A percentile compares a stretch with the other conserved stretches of the same genome.
Evolutionary conservation across 1,140 invertebrate genomes (phyloP).

Genomic region (Trichonephila clavata): DNA sequence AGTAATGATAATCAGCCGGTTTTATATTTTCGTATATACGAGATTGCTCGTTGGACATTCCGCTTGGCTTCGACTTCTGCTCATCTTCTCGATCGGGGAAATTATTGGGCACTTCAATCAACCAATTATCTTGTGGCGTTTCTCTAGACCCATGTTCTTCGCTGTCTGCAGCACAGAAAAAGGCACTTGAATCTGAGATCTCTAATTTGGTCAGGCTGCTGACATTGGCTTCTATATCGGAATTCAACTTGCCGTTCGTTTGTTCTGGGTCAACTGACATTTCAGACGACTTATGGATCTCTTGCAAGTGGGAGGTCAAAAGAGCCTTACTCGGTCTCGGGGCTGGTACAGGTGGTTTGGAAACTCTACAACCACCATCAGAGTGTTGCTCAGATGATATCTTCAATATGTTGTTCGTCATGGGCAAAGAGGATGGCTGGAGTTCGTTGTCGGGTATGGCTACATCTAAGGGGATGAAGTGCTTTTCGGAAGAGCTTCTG

Average conservation of each 20-base stretch:
- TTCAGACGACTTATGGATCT: not conserved
- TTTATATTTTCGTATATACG: conserved; percentile 69
- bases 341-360: conserved; percentile 61
- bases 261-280: not conserved
- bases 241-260: not conserved
- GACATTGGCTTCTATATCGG: not conserved
- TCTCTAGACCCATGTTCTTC: not conserved
- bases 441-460: conserved; percentile 46
- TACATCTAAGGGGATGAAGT: conserved; percentile 57
- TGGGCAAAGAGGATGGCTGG: not conserved
- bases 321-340: conserved; percentile 56
- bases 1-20: conserved; percentile 40
- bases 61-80: not conserved
- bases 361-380: not conserved
- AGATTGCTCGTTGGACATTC: not conserved
- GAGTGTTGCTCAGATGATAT: conserved; percentile 26
- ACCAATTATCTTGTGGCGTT: conserved; percentile 36
- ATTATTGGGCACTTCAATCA: conserved; percentile 51
- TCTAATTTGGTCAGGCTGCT: conserved; percentile 65
- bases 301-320: not conserved
- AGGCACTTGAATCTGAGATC: conserved; percentile 61
- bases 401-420: conserved; percentile 46
- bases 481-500: conserved; percentile 38
- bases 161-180: conserved; percentile 46
- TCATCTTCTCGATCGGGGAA: conserved; percentile 23